These are phyloP conservation scores for Cynaeus angustus DNA, from an alignment of 2,888 invertebrate genomes.

Conservation along the genomic window DNA sequence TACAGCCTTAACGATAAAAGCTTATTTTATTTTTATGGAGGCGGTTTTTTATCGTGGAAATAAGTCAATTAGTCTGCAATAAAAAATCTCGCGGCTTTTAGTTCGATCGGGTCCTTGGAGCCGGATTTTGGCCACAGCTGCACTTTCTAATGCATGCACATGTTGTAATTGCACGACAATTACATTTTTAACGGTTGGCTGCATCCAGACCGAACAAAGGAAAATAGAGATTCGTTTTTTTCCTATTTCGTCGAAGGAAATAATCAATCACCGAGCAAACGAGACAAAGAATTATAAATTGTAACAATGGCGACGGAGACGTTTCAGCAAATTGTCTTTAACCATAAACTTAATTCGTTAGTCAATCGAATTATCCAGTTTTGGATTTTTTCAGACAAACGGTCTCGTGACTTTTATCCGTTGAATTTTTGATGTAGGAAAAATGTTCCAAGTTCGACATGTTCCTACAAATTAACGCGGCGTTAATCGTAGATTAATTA, in stretches of 20 bases:
- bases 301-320: neutral
- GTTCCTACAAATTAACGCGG: too few relatives aligned
- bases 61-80: slow-evolving; percentile 44
- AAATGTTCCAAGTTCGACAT: neutral
- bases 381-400: neutral
- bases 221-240: slow-evolving; percentile 12
- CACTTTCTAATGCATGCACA: neutral
- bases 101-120: slow-evolving; percentile 10
- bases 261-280: slow-evolving; percentile 42
- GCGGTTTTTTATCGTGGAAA: slow-evolving; percentile 37
- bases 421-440: slow-evolving; percentile 25
- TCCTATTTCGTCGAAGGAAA: slow-evolving; percentile 21
- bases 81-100: slow-evolving; percentile 40
- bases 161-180: slow-evolving; percentile 15
- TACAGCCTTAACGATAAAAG: slow-evolving; percentile 42
- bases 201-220: slow-evolving; percentile 1
- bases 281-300: slow-evolving; percentile 36
- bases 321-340: slow-evolving; percentile 26
- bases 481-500: slow-evolving; percentile 23
- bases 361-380: slow-evolving; percentile 7
- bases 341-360: slow-evolving; percentile 26
- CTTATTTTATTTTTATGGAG: slow-evolving; percentile 42
- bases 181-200: slow-evolving; percentile 13
- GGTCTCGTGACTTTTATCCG: slow-evolving; percentile 26
- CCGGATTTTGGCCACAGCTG: slow-evolving; percentile 5